Evolutionary conservation across 2,888 invertebrate species (phyloP).

Genomic region (Pristionchus entomophagus): DNA sequence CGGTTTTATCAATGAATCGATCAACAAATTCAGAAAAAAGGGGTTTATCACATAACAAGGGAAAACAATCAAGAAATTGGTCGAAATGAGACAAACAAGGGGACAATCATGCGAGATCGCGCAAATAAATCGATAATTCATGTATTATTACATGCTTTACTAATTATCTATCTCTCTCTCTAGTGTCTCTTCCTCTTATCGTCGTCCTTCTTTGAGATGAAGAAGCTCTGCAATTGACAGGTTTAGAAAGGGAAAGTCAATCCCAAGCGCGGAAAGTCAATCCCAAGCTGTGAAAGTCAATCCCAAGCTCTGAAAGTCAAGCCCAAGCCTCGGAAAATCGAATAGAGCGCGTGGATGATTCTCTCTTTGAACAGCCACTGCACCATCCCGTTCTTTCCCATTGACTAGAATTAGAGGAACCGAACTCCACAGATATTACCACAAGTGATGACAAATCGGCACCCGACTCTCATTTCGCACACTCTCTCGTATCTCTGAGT

Average conservation of each 20-base stretch:
- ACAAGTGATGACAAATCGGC: no score
- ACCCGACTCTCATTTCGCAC: no score
- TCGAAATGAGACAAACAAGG: background rate
- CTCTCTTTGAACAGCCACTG: no score
- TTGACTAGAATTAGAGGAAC: no score
- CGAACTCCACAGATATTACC: no score
- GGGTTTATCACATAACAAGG: background rate
- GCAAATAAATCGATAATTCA: background rate
- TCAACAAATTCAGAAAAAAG: background rate
- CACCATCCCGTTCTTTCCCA: no score
- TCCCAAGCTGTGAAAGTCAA: background rate
- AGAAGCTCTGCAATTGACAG: conserved; percentile 50
- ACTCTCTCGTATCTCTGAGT: no score
- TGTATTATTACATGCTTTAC: background rate
- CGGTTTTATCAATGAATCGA: background rate
- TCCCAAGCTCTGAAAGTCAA: no score
- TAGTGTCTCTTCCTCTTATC: conserved; percentile 60
- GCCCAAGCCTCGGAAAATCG: no score
- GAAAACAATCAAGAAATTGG: background rate
- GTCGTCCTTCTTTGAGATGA: conserved; percentile 52
- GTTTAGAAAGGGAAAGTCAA: background rate
- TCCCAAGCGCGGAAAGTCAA: background rate
- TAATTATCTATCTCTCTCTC: conserved; percentile 56
- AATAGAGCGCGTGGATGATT: no score
- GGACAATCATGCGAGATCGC: conserved; percentile 6